A percentile compares a stretch with the other conserved stretches of the same genome.
Conservation (phyloP, 2,888 invertebrate genomes). For the Conistra vaccinii region DNA sequence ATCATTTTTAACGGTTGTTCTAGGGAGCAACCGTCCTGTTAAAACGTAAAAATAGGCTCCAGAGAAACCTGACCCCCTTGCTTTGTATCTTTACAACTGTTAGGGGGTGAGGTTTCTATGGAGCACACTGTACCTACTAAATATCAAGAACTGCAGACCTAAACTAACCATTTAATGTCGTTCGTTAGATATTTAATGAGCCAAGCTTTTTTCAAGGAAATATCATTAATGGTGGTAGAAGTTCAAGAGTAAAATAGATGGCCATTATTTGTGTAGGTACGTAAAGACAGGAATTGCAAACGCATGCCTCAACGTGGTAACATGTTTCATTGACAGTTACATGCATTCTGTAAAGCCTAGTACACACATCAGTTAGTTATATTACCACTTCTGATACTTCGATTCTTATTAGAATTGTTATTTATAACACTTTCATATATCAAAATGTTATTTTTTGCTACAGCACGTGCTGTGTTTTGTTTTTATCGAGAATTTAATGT, state of each 20-base stretch:
- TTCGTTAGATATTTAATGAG: neutral
- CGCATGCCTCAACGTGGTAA: constrained; percentile 2
- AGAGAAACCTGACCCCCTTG: no score
- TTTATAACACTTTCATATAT: constrained; percentile 4
- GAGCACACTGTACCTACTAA: no score
- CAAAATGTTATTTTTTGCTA: neutral
- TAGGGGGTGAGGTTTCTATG: no score
- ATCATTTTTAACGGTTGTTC: no score
- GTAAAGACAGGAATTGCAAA: constrained; percentile 24
- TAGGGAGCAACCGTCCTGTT: no score
- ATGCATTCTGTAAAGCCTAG: constrained; percentile 17
- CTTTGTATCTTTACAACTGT: no score
- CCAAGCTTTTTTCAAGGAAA: neutral
- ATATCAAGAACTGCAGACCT: neutral
- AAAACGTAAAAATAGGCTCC: no score
- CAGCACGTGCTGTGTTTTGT: neutral
- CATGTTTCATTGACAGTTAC: constrained; percentile 21
- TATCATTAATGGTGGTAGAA: neutral
- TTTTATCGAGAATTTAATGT: constrained; percentile 2
- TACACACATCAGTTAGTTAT: constrained; percentile 19
- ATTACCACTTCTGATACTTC: constrained; percentile 1
- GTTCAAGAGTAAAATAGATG: neutral
- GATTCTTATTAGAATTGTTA: neutral
- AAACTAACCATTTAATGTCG: neutral
- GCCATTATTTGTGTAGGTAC: neutral